phyloP scores from a whole-genome alignment of 1,140 invertebrate species.

The Drosophila pseudoananassae region DNA sequence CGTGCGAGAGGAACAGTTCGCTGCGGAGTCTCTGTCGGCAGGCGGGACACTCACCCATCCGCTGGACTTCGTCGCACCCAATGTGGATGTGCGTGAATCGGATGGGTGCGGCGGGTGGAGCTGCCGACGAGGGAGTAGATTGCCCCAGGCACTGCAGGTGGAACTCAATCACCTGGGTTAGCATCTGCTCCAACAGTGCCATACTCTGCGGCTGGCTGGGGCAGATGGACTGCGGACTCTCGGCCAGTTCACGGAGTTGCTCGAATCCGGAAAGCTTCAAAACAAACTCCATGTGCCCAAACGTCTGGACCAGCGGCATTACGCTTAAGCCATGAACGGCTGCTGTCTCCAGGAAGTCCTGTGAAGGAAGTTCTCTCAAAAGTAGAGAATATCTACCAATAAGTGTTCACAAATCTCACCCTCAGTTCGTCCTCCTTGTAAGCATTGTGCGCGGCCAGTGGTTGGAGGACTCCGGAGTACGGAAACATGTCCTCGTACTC shows the following conservation, averaged over 20 bases:
- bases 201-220: conserved; percentile 90
- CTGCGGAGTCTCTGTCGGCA: conserved; percentile 87
- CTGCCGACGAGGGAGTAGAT: conserved; percentile 61
- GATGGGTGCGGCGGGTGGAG: conserved; percentile 78
- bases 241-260: conserved; percentile 90
- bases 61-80: conserved; percentile 93
- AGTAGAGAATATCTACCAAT: neutral
- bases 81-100: conserved; percentile 90
- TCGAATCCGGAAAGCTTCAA: conserved; percentile 92
- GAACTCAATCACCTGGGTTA: conserved; percentile 90
- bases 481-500: conserved; percentile 99
- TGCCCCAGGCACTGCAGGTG: conserved; percentile 56
- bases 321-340: conserved; percentile 88
- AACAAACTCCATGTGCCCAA: conserved; percentile 97
- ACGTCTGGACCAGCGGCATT: conserved; percentile 97
- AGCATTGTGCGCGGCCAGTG: conserved; percentile 90
- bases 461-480: conserved; percentile 88
- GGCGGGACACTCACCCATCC: conserved; percentile 91
- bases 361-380: neutral
- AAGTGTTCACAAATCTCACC: conserved; percentile 31
- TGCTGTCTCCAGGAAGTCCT: conserved; percentile 84
- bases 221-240: conserved; percentile 93
- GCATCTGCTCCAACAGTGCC: conserved; percentile 90
- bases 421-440: conserved; percentile 86
- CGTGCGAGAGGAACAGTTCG: conserved; percentile 90